Conservation (phyloP, 2,113 vertebrate species). For the Ariopsis seemanni region DNA sequence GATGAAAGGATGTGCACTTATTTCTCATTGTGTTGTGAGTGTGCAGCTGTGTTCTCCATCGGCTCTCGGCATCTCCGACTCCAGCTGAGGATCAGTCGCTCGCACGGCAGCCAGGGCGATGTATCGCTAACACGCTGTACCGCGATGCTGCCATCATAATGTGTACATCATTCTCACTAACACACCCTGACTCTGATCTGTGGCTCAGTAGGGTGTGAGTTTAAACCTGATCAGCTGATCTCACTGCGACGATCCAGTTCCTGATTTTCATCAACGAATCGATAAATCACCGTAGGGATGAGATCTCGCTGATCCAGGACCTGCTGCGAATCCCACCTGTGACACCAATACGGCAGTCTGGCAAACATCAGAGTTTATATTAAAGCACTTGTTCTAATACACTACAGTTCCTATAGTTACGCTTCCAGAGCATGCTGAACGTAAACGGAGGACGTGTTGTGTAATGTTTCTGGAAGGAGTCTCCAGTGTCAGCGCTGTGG, state of each 20-base stretch:
- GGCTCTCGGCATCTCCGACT: conserved; percentile 1
- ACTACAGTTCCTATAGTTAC: too few species aligned
- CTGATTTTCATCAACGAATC: too few species aligned
- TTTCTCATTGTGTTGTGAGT: conserved; percentile 5
- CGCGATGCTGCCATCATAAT: too few species aligned
- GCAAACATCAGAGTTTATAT: neutral
- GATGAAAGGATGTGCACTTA: conserved; percentile 23
- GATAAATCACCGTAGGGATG: neutral
- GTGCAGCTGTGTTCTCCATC: conserved; percentile 18
- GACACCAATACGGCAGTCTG: too few species aligned
- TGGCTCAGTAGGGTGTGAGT: neutral
- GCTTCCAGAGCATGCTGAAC: too few species aligned
- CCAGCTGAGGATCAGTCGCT: neutral
- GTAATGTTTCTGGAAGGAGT: neutral
- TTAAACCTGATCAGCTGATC: neutral
- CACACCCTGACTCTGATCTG: neutral
- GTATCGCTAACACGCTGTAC: neutral
- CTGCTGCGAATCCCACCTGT: too few species aligned
- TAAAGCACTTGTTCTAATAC: too few species aligned
- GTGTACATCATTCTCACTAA: neutral
- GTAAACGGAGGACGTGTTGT: too few species aligned
- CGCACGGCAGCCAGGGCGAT: neutral
- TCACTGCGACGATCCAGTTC: neutral
- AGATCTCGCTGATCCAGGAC: neutral
- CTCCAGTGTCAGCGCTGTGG: neutral